Base-by-base conservation (phyloP, 2,888 invertebrate species). In the Heliothis peltigera region DNA sequence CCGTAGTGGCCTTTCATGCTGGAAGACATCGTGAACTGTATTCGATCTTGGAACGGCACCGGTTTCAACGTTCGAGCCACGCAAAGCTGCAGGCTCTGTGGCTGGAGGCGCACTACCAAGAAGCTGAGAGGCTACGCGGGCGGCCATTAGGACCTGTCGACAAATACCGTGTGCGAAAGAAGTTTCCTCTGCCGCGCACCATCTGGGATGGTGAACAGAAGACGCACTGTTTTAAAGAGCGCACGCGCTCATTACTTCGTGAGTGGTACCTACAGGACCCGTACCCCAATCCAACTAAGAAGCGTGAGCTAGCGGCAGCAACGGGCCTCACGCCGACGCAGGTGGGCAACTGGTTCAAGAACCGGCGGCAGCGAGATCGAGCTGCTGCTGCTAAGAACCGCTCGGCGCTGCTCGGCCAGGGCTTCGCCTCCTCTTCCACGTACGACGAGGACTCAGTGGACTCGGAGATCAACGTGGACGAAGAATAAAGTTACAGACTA, bases 191-290 rank as follows among this genome's bases (percentile, higher is more conserved):
- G 86, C 99, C 99, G 58, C 95, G 99, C 83, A 99, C 99, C 70
- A 99, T 99, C 87, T 99, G 99, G 99, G 99, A 99, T 92, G 99
- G 99, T 65, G 99, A 99, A 91, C 99, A 99, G 95, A 99, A 99
- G 80, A 99, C 98, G 89, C 99, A 99, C 94, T 99, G 99, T 94
- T 99, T 99, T 96, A 99, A 99, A 93, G 98, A 99, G 95, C 95
- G 99, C 76, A 99, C 99, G 87, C 95, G 99, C 80, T 98, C 98
- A 83, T 95, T 99, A 79, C 96, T 99, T 78, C 95, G 99, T 71
- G 99, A 99, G 95, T 99, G 99, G 99, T 99, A 99, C 92, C 96
- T 99, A 61, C 98, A 99, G 94, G 99, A 99, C 94, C 99, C 99
- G 15, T 99, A 99, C 95, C 99, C 99, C 46, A 98, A 98, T 84